Conservation (phyloP, 1,140 invertebrate genomes). For the Listronotus bonariensis region DNA sequence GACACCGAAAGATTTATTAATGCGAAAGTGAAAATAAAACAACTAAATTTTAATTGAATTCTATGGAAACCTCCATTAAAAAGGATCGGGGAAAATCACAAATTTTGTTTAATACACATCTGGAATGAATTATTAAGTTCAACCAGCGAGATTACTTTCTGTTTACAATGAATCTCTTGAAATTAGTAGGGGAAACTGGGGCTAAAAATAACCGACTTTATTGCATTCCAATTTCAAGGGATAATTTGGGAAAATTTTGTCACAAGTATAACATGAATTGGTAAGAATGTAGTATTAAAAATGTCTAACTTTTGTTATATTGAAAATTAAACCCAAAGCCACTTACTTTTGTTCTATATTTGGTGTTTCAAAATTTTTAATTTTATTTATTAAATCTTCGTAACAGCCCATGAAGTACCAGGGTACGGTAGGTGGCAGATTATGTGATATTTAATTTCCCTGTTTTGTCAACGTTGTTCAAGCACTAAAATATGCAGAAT, state of each 20-base stretch:
- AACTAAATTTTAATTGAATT: conserved; percentile 33
- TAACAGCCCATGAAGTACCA: too few species aligned
- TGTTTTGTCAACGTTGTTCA: too few species aligned
- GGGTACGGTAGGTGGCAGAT: too few species aligned
- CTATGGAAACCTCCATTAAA: conserved; percentile 25
- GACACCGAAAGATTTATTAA: conserved; percentile 26
- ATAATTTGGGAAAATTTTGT: too few species aligned
- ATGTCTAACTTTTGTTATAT: too few species aligned
- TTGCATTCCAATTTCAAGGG: conserved; percentile 12
- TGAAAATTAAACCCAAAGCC: too few species aligned
- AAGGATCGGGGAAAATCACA: conserved; percentile 29
- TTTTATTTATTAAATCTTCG: too few species aligned
- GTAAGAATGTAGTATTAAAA: too few species aligned
- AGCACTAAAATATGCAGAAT: too few species aligned
- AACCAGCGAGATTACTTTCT: conserved; percentile 27
- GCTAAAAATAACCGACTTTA: conserved; percentile 19
- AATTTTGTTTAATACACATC: conserved; percentile 34
- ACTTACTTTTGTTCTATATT: too few species aligned
- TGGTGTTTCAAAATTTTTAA: too few species aligned
- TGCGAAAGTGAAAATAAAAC: conserved; percentile 20
- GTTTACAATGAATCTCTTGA: conserved; percentile 23
- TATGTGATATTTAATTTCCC: too few species aligned
- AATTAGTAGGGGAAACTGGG: conserved; percentile 7
- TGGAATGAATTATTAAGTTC: conserved; percentile 33
- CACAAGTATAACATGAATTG: background rate